These are phyloP conservation scores for Acheta domesticus DNA, from an alignment of 2,888 invertebrate genomes.

Conservation along the genomic window DNA sequence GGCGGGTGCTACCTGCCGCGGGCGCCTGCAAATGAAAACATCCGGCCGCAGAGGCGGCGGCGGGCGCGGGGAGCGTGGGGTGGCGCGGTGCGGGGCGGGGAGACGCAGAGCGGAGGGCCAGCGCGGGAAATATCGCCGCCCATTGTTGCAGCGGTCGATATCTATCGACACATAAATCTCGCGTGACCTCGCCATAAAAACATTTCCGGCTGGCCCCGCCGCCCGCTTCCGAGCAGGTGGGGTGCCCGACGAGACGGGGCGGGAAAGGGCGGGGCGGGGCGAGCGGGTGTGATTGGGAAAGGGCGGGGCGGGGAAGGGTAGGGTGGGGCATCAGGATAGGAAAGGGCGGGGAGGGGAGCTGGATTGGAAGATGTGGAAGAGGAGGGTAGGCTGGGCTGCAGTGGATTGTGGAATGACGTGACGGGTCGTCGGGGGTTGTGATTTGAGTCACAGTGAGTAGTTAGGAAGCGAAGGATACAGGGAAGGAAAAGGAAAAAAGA, in stretches of 20 bases:
- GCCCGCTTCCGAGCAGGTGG: not conserved
- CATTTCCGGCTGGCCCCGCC: not conserved
- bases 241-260: not conserved
- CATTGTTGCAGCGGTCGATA: constrained; percentile 18
- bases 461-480: too few species aligned
- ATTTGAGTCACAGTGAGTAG: too few species aligned
- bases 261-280: not conserved
- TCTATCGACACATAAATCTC: constrained; percentile 18
- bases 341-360: not conserved
- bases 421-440: too few species aligned
- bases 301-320: too few species aligned
- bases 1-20: not conserved
- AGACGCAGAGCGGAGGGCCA: not conserved
- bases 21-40: not conserved
- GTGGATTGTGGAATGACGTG: too few species aligned
- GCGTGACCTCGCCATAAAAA: constrained; percentile 18
- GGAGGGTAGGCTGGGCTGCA: too few species aligned
- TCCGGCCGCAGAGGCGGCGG: not conserved
- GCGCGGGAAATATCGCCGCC: not conserved
- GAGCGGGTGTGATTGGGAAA: not conserved
- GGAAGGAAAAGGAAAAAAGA: too few species aligned
- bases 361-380: too few species aligned
- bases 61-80: not conserved
- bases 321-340: too few species aligned
- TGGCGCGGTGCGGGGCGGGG: not conserved